phyloP scores from a whole-genome alignment of 2,113 vertebrate genomes.

The Rutilus rutilus region DNA sequence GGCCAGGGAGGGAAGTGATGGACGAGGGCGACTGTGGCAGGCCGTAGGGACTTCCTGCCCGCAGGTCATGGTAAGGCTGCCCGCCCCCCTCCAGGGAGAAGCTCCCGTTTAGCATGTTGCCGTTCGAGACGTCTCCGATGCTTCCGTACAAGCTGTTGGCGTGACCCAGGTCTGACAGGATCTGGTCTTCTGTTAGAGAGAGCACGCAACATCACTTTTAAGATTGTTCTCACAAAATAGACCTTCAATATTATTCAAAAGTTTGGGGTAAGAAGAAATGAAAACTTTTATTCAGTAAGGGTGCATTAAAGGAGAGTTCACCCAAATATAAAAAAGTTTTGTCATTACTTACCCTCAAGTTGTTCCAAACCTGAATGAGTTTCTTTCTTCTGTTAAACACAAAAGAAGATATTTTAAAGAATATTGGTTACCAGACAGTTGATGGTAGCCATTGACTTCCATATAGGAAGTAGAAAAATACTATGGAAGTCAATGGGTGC shows the following conservation, averaged over 20 bases:
- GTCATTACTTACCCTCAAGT: no score
- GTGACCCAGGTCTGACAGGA: conserved; percentile 93
- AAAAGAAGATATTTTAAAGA: no score
- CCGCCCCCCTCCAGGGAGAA: conserved; percentile 89
- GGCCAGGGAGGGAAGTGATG: conserved; percentile 90
- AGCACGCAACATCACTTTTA: conserved; percentile 17
- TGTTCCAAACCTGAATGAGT: no score
- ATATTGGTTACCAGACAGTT: no score
- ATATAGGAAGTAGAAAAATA: no score
- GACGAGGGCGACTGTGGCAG: conserved; percentile 96
- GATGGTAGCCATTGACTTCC: no score
- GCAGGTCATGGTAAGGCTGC: conserved; percentile 91
- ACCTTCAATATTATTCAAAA: not conserved
- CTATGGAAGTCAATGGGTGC: no score
- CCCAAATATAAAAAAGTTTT: no score
- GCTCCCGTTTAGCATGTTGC: conserved; percentile 86
- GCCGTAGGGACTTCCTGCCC: conserved; percentile 91
- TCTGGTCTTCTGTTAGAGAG: conserved; percentile 89
- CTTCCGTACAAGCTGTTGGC: conserved; percentile 88
- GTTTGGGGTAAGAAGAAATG: not conserved
- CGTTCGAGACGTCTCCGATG: conserved; percentile 83
- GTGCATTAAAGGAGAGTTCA: not conserved
- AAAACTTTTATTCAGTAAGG: not conserved
- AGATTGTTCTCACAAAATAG: not conserved
- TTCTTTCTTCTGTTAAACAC: no score